Percentiles rank a stretch among this genome's conserved stretches.
Evolutionary conservation across 2,888 invertebrate species (phyloP).

Genomic region (Temnothorax rugatulus): DNA sequence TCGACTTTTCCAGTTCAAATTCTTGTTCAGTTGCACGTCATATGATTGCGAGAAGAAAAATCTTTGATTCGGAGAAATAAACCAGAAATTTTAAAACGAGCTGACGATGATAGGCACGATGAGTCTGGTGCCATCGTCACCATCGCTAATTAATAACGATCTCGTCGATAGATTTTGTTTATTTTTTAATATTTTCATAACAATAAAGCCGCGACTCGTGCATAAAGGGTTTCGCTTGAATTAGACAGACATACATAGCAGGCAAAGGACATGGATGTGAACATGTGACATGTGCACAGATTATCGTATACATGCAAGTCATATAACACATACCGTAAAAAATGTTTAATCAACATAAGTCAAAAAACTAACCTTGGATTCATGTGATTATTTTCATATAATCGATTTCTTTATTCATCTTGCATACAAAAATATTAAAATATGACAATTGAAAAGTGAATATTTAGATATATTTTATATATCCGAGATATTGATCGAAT

Average conservation of each 20-base stretch:
- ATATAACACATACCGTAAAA: constrained; percentile 11
- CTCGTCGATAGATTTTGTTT: constrained; percentile 77
- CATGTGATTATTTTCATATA: constrained; percentile 27
- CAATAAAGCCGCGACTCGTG: constrained; percentile 46
- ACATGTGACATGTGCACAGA: constrained; percentile 40
- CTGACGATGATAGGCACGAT: not conserved
- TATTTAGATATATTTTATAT: constrained; percentile 9
- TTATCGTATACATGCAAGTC: not conserved
- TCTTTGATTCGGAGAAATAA: not conserved
- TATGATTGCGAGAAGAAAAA: not conserved
- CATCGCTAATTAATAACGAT: constrained; percentile 68
- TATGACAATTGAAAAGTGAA: not conserved
- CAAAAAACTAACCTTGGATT: not conserved
- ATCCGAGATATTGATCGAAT: constrained; percentile 4
- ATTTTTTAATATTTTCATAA: constrained; percentile 40
- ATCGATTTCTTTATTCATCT: not conserved
- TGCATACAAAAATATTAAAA: constrained; percentile 9
- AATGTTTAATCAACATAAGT: constrained; percentile 26
- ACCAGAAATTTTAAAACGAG: not conserved
- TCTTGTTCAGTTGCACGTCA: constrained; percentile 4
- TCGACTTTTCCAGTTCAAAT: not conserved
- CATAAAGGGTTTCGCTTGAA: constrained; percentile 27
- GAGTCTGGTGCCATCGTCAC: constrained; percentile 19
- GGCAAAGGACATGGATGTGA: constrained; percentile 5
- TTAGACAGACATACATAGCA: not conserved